Conservation (phyloP, 2,888 invertebrate species). For the Thymelicus acteon region DNA sequence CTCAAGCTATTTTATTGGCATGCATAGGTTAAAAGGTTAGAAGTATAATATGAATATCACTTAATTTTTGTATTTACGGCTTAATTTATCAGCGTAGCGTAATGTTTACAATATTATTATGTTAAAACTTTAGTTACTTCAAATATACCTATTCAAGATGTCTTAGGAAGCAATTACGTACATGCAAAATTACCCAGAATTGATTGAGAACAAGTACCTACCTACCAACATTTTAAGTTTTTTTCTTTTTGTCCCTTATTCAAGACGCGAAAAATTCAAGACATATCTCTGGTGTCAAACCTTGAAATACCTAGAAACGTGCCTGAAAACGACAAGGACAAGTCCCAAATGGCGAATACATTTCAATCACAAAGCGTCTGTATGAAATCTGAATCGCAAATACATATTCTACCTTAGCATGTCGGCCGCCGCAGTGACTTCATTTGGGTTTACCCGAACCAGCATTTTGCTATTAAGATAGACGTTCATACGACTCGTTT, state of each 20-base stretch:
- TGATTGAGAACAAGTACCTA: too few species aligned
- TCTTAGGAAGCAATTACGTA: too few species aligned
- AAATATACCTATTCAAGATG: too few species aligned
- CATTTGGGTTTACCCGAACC: slow-evolving; percentile 43
- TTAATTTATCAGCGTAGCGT: too few species aligned
- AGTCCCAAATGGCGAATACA: slow-evolving; percentile 26
- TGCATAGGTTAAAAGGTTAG: too few species aligned
- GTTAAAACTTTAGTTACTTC: too few species aligned
- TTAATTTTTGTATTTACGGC: too few species aligned
- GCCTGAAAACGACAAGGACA: background rate
- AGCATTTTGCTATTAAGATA: background rate
- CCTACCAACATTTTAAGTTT: too few species aligned
- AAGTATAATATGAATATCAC: too few species aligned
- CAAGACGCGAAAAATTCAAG: background rate
- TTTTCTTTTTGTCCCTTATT: background rate
- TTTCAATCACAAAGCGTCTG: slow-evolving; percentile 16
- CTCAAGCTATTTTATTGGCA: too few species aligned
- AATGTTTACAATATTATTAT: too few species aligned
- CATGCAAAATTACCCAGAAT: too few species aligned
- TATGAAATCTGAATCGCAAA: slow-evolving; percentile 35
- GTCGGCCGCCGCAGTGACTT: slow-evolving; percentile 42
- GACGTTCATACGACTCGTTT: background rate
- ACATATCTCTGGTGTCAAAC: background rate
- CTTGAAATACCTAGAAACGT: background rate
- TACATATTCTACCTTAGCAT: slow-evolving; percentile 13